Base-by-base conservation (phyloP, 2,113 vertebrate genomes). In the Synodontis membranacea region DNA sequence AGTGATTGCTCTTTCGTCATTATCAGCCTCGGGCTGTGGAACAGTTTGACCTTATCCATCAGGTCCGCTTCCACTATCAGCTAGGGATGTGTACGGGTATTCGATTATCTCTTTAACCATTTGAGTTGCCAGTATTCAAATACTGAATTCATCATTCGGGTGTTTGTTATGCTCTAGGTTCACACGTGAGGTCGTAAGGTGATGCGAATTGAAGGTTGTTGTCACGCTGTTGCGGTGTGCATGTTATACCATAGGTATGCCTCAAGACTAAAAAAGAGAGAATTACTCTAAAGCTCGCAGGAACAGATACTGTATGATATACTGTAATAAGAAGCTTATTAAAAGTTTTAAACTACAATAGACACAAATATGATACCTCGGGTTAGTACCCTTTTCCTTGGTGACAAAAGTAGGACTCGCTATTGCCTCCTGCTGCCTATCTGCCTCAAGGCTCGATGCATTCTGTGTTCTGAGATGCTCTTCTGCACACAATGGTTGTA, bases 1-100 rank as follows among this genome's bases (percentile, higher is more conserved):
- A 83, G 62, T 48, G 28, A 83, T 83, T 83, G 81, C n/a, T 15
- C 62, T 23, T 34, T 68, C 64, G 70, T 68, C 37, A 60, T 62
- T 37, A 83, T 52, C 62, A 68, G 81, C 62, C 62, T 68, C 10
- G 25, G 81, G 81, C 81, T 68, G 15, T 50, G n/a, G 81, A 83
- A 83, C 50, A 34, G 42, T 83, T 68, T 83, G 44, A 83, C 44
- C 81, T 83, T 83, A 68, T 83, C 39, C 44, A 83, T 83, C 81
- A 68, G 81, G 28, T 56, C 34, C 39, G 34, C 50, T 80, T 58
- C 52, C 11, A 37, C 50, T 37, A 56, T 39, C 34, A 58, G 34
- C 34, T 80, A 23, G 50, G 21, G 34, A 80, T 58, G 78, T 28
- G 19, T 21, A 54, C 5, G 19, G n/a, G 23, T 58, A 80, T 39